Evolutionary conservation across 2,113 vertebrate genomes (phyloP), one percentile per base, ranked within the genome.

Genomic region (Paedocypris sp.): DNA sequence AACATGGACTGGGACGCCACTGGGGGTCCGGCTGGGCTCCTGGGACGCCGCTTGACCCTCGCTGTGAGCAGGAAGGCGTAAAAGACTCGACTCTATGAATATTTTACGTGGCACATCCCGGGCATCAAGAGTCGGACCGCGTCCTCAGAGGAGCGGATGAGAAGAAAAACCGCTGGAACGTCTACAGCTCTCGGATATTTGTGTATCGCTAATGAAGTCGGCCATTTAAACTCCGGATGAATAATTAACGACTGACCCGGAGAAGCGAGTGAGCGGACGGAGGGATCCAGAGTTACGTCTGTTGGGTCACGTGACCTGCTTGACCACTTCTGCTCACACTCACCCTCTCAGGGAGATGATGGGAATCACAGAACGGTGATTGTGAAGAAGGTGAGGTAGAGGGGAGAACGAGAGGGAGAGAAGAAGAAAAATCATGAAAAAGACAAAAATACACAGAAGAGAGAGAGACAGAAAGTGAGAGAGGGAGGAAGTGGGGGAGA

Each of bases 1-100:
- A 28, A 43, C 53, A 43, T 58, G 39, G 38, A 43, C 39, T 43
- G 25, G 43, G 43, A 58, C 43, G 53, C 22, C 53, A 58, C 53
- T 57, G 38, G 31, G 53, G 3, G 11, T 28, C 31, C 71, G 5
- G 28, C 8, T 3, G 32, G 62, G 41, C 31, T 77, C 72, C 75
- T 46, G 73, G 74, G 74, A 60, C 69, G 70, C 19, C 62, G 20
- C 9, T 70, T 60, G 68, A 75, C 74, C 69, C 73, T 68, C 51
- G 28, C 72, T 75, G 78, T 78, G 64, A 77, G 72, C 75, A 72
- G 63, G 70, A 43, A 1, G 1, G 53, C 6, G 11, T 58, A 58
- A 58, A 56, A 32, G 39, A 58, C 22, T 58, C 8, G 53, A 32
- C 32, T 58, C 43, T 39, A 43, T 58, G 19, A 22, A 58, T 58